These are phyloP conservation scores for Neodontobutis hainanensis DNA, from an alignment of 2,113 vertebrate species.

Conservation along the genomic window DNA sequence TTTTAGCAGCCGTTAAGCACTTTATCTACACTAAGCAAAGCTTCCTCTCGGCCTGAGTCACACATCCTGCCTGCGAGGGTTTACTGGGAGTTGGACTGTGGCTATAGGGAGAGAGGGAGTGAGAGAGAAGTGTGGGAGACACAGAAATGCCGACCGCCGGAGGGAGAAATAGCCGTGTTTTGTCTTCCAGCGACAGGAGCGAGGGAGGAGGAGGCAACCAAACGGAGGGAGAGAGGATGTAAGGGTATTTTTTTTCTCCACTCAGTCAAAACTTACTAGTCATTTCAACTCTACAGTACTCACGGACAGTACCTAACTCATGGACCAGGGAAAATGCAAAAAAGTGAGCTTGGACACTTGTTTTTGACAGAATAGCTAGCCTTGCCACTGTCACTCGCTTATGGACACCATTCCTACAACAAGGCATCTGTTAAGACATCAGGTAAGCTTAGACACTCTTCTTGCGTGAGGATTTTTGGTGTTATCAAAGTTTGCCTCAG, in stretches of 20 bases:
- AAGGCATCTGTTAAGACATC: neutral
- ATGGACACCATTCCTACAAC: neutral
- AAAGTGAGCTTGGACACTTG: neutral
- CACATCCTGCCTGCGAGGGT: constrained; percentile 75
- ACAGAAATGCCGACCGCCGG: constrained; percentile 30
- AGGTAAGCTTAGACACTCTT: too few relatives aligned
- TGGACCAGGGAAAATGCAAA: neutral
- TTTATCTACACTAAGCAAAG: constrained; percentile 88
- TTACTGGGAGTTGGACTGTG: constrained; percentile 39
- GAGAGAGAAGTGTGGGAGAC: constrained; percentile 17
- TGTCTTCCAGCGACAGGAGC: constrained; percentile 64
- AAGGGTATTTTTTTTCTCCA: constrained; percentile 31
- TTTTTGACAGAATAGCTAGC: neutral
- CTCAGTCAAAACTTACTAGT: constrained; percentile 42
- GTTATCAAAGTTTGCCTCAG: too few relatives aligned
- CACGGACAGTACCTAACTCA: constrained; percentile 3
- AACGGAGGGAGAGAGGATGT: constrained; percentile 53
- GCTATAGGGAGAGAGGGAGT: constrained; percentile 29
- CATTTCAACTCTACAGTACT: constrained; percentile 28
- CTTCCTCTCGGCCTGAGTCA: constrained; percentile 81
- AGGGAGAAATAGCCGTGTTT: constrained; percentile 67
- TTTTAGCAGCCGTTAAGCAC: constrained; percentile 78
- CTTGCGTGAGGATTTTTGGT: too few relatives aligned
- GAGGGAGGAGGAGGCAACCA: constrained; percentile 54
- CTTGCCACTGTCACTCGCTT: neutral